These are phyloP conservation scores for Podabrus alpinus DNA, from an alignment of 2,888 invertebrate species.

Conservation along the genomic window DNA sequence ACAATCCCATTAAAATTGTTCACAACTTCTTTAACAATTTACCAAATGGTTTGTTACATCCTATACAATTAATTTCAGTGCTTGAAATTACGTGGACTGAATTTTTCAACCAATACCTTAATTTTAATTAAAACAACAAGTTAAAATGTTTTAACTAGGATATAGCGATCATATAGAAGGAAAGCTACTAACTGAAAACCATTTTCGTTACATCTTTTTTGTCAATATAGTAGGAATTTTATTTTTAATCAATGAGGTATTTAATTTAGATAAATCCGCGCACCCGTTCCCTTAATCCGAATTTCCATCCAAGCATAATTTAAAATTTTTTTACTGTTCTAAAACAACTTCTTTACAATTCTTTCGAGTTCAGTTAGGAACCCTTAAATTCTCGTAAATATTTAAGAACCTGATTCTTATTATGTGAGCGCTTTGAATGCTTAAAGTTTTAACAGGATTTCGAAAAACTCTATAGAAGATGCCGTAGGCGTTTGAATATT, in stretches of 20 bases:
- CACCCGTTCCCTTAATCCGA: background rate
- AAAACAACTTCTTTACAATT: background rate
- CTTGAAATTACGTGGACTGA: background rate
- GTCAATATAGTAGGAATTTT: background rate
- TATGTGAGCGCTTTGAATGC: background rate
- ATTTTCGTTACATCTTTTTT: background rate
- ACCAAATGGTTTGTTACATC: background rate
- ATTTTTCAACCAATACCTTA: background rate
- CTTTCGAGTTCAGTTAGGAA: background rate
- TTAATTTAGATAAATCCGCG: background rate
- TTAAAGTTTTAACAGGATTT: background rate
- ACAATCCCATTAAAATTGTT: background rate
- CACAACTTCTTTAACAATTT: background rate
- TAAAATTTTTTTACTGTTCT: background rate
- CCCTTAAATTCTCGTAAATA: background rate
- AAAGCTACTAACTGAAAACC: too few relatives aligned
- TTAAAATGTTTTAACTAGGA: background rate
- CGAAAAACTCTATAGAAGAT: background rate
- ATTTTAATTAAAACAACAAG: background rate
- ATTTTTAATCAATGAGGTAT: background rate
- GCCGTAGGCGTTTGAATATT: background rate
- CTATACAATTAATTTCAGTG: background rate
- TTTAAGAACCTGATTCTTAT: background rate
- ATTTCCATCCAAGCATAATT: background rate
- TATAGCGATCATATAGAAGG: background rate